phyloP scores from a whole-genome alignment of 1,140 invertebrate species.

The Cherax destructor region DNA sequence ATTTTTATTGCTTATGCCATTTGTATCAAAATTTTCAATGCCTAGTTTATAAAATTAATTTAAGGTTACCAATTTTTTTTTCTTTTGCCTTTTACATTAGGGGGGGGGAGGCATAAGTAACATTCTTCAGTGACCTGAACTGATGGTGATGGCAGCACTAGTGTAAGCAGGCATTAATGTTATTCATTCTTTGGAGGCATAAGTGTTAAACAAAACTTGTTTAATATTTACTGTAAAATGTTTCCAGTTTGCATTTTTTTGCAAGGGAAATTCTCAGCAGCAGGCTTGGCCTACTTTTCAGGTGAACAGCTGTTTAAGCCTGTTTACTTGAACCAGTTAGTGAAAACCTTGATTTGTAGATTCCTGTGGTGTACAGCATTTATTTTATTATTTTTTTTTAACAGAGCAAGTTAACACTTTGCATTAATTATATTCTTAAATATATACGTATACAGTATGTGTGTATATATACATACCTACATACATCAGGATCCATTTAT shows the following conservation, averaged over 20 bases:
- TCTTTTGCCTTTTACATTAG: neutral
- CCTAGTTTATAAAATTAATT: neutral
- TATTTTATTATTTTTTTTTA: no score
- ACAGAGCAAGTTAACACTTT: no score
- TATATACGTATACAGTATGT: no score
- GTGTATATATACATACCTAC: no score
- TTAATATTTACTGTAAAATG: neutral
- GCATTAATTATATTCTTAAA: no score
- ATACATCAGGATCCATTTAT: no score
- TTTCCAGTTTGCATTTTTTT: neutral
- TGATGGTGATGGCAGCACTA: neutral
- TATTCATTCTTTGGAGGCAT: neutral
- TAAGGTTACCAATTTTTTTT: neutral
- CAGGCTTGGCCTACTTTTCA: neutral
- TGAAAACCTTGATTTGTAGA: no score
- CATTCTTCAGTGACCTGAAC: neutral
- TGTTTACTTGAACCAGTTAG: no score
- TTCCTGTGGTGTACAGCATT: no score
- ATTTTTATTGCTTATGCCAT: constrained; percentile 14
- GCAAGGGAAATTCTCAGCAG: neutral
- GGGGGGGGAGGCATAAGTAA: neutral
- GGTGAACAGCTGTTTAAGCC: neutral
- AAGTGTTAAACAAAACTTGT: neutral
- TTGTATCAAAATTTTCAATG: constrained; percentile 7
- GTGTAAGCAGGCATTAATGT: neutral